A percentile compares a stretch with the other conserved stretches of the same genome.
Conservation (phyloP, 1,140 invertebrate genomes). For the Rhyzopertha dominica region DNA sequence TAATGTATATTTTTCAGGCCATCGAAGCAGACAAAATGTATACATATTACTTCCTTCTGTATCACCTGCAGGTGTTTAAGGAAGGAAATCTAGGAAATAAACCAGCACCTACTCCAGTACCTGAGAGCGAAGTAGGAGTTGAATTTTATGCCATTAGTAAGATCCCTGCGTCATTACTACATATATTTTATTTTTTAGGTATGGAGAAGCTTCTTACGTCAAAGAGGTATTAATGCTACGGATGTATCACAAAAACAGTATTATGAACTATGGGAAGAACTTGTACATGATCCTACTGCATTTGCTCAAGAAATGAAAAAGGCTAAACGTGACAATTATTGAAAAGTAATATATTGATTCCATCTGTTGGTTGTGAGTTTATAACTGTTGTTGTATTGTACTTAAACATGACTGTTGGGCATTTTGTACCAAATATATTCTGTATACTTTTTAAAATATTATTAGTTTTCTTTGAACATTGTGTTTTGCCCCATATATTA, state of each 20-base stretch:
- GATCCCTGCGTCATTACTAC: not conserved
- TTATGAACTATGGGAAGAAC: conserved; percentile 37
- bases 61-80: conserved; percentile 34
- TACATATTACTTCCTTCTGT: conserved; percentile 37
- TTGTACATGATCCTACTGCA: conserved; percentile 33
- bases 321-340: no score
- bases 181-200: conserved; percentile 21
- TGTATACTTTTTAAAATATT: no score
- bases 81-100: conserved; percentile 31
- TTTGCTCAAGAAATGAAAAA: conserved; percentile 33
- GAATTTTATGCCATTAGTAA: not conserved
- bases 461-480: no score
- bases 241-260: conserved; percentile 29
- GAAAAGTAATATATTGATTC: no score
- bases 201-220: conserved; percentile 34
- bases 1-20: conserved; percentile 24
- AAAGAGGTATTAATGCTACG: conserved; percentile 18
- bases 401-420: no score
- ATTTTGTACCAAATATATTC: no score
- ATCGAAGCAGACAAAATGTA: conserved; percentile 37
- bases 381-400: no score
- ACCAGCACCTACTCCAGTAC: conserved; percentile 9
- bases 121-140: conserved; percentile 25
- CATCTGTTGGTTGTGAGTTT: no score
- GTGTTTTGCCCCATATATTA: no score